Conservation (phyloP, 2,888 invertebrate genomes). For the Epinotia bilunana region DNA sequence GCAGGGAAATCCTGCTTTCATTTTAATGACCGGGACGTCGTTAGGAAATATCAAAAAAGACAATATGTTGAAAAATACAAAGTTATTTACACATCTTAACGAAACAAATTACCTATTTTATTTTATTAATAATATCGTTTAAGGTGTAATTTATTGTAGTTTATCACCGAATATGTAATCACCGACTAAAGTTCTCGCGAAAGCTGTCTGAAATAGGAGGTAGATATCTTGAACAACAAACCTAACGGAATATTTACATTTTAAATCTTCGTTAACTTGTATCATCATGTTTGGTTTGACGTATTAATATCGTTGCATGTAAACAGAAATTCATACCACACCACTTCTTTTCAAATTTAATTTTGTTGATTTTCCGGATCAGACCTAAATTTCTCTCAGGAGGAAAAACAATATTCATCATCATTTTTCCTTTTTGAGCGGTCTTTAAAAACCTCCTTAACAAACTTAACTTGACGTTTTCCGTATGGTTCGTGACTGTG, state of each 20-base stretch:
- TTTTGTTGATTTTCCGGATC: not conserved
- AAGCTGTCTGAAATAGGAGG: not conserved
- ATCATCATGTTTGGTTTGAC: too few species aligned
- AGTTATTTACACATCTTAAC: too few species aligned
- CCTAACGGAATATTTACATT: not conserved
- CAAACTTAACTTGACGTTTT: not conserved
- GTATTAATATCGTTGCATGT: not conserved
- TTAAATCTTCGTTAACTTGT: not conserved
- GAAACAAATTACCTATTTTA: too few species aligned
- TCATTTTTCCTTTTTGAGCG: not conserved
- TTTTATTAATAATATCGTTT: too few species aligned
- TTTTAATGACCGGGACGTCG: conserved; percentile 26
- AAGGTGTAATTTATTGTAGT: not conserved
- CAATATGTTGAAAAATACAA: not conserved
- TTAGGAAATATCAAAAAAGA: conserved; percentile 27
- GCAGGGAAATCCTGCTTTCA: conserved; percentile 31
- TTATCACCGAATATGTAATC: too few species aligned
- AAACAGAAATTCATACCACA: not conserved
- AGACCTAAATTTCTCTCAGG: not conserved
- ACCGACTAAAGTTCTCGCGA: not conserved
- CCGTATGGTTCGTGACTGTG: conserved; percentile 24
- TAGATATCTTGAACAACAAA: not conserved
- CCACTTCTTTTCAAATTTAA: not conserved
- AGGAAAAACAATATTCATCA: not conserved
- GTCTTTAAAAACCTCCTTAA: not conserved